These are phyloP conservation scores for Spizella passerina DNA, from an alignment of 2,797 vertebrate genomes.

Conservation along the genomic window DNA sequence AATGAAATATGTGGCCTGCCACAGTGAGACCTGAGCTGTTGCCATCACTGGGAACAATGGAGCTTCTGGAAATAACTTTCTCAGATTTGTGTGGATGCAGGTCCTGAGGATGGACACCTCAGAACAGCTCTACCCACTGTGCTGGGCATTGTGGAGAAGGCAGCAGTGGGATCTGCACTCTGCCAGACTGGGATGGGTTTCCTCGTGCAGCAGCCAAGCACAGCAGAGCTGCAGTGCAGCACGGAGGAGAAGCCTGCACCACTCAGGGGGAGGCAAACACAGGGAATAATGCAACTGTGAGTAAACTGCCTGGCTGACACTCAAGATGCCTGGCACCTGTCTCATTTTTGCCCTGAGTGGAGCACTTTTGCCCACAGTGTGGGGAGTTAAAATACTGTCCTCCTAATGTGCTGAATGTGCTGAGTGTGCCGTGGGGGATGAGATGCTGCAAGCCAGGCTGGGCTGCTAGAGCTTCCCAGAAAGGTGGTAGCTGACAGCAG, in stretches of 20 bases:
- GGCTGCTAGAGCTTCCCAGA: background rate
- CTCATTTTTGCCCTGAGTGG: background rate
- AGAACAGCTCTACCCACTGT: accelerated
- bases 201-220: background rate
- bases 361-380: background rate
- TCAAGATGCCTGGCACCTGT: background rate
- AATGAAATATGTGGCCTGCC: background rate
- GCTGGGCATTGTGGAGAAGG: accelerated
- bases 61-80: background rate
- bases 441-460: background rate
- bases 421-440: background rate
- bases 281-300: accelerated
- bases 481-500: constrained; percentile 43
- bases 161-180: background rate
- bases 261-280: background rate
- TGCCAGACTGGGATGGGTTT: background rate
- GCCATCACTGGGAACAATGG: accelerated
- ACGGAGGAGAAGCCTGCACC: background rate
- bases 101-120: accelerated
- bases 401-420: background rate
- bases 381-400: background rate
- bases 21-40: background rate
- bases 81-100: background rate
- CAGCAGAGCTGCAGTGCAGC: background rate
- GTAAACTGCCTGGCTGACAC: background rate